Conservation (phyloP, 2,888 invertebrate species). For the Melipona beecheii region DNA sequence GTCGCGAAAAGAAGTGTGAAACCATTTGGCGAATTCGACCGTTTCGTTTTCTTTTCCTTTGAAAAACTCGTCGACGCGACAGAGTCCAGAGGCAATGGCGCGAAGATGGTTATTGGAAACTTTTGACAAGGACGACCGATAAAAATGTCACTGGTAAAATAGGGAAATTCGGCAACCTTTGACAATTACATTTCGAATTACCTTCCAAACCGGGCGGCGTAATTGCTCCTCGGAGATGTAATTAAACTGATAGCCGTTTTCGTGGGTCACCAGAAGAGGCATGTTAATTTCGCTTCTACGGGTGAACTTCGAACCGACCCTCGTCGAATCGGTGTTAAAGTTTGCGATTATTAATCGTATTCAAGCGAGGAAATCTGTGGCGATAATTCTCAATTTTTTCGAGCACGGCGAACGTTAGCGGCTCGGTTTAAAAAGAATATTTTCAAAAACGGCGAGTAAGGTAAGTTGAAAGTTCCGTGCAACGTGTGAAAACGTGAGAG, state of each 20-base stretch:
- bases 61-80: neutral
- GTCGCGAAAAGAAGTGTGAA: neutral
- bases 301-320: conserved; percentile 48
- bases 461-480: conserved; percentile 4
- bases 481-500: neutral
- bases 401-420: too few species aligned
- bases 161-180: conserved; percentile 56
- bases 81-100: too few species aligned
- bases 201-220: conserved; percentile 61
- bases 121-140: neutral
- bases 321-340: conserved; percentile 2
- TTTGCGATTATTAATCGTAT: neutral
- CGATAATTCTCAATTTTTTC: too few species aligned
- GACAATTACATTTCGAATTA: conserved; percentile 69
- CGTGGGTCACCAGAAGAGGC: conserved; percentile 61
- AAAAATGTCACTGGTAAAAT: neutral
- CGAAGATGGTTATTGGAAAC: neutral
- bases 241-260: conserved; percentile 72
- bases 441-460: conserved; percentile 25
- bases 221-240: conserved; percentile 66
- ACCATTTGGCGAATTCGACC: neutral
- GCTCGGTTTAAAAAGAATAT: neutral
- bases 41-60: neutral
- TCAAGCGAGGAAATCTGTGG: neutral
- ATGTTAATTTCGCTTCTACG: conserved; percentile 61